Evolutionary conservation across 35 echinoderm and acorn worm species (phyloP).

Genomic region (Ophiothrix spiculata): DNA sequence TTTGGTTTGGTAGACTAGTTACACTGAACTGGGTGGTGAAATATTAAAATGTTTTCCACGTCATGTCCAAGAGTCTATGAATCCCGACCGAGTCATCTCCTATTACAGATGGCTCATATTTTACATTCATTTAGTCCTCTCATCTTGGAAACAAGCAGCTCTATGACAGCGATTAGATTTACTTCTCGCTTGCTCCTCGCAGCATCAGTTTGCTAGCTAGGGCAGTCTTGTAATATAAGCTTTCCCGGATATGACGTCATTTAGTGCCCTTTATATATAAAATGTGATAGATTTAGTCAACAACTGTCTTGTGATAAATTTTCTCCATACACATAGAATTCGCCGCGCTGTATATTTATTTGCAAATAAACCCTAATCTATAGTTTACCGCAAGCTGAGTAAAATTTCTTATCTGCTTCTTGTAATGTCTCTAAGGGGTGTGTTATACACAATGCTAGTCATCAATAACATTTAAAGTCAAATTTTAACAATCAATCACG

Average conservation of each 20-base stretch:
- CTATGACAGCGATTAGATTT: not conserved
- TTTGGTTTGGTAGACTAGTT: no score
- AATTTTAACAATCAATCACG: no score
- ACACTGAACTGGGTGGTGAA: not conserved
- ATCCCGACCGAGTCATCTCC: not conserved
- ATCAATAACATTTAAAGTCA: no score
- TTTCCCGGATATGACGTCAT: conserved; percentile 5
- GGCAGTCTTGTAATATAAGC: not conserved
- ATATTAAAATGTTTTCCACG: not conserved
- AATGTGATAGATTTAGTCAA: not conserved
- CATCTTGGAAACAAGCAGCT: not conserved
- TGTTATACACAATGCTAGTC: no score
- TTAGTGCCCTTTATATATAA: not conserved
- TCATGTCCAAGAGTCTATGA: not conserved
- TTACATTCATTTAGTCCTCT: not conserved
- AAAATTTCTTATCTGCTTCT: no score
- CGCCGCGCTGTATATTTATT: no score
- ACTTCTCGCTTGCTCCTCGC: not conserved
- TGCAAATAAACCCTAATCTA: no score
- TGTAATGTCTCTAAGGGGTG: no score
- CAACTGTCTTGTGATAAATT: no score
- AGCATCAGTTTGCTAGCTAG: not conserved
- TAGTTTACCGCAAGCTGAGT: no score
- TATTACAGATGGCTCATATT: conserved; percentile 10
- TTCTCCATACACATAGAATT: no score